phyloP scores from a whole-genome alignment of 2,113 vertebrate species.

The Cryptoleucopteryx plumbea region DNA sequence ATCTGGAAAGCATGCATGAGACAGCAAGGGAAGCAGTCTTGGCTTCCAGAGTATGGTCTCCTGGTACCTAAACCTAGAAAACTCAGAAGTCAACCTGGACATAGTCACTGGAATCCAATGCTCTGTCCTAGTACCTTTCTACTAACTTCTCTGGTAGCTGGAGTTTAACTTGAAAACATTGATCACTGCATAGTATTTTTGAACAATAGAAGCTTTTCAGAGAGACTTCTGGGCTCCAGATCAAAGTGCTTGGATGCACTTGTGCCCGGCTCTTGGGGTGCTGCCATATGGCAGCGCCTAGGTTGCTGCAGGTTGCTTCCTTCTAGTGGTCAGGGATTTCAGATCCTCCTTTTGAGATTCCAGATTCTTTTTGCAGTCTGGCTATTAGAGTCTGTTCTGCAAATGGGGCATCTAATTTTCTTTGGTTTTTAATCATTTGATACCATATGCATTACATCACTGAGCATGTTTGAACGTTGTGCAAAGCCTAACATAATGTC shows the following conservation, averaged over 20 bases:
- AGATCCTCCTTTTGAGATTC: neutral
- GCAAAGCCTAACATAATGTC: neutral
- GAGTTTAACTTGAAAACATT: neutral
- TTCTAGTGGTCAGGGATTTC: neutral
- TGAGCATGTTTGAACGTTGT: neutral
- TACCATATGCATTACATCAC: neutral
- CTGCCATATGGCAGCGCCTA: neutral
- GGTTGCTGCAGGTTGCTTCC: neutral
- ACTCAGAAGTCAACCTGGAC: neutral
- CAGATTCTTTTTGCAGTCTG: neutral
- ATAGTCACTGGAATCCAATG: neutral
- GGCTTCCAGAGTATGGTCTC: neutral
- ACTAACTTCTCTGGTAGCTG: neutral
- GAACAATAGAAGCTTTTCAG: neutral
- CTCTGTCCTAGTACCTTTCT: neutral
- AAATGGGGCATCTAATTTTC: neutral
- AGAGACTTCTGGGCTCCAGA: neutral
- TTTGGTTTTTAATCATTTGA: neutral
- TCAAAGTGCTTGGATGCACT: neutral
- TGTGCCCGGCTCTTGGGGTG: neutral
- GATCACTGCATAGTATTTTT: neutral
- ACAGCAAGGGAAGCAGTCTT: neutral
- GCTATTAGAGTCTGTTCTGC: neutral
- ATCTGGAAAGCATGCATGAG: neutral
- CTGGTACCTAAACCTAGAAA: neutral